A percentile compares a stretch with the other conserved stretches of the same genome.
Conservation (phyloP, 2,797 vertebrate species). For the Pipistrellus pipistrellus region DNA sequence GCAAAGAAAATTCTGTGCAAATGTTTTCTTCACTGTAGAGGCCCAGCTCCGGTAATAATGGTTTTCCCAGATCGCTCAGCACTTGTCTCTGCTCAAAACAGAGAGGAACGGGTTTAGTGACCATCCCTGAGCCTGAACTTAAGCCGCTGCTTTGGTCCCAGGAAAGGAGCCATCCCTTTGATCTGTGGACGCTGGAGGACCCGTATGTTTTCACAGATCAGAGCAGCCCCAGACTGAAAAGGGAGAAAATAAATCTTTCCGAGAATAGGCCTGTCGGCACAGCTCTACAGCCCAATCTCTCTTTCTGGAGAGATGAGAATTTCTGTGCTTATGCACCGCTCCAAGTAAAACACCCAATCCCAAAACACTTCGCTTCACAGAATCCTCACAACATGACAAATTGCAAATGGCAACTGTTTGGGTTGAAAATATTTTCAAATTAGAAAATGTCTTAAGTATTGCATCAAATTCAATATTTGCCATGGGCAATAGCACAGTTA, state of each 20-base stretch:
- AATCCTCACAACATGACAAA: conserved; percentile 20
- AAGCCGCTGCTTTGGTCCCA: conserved; percentile 1
- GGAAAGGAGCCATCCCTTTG: not conserved
- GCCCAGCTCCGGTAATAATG: not conserved
- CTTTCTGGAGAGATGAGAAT: not conserved
- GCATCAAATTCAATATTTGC: conserved; percentile 49
- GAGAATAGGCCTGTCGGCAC: not conserved
- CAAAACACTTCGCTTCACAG: conserved; percentile 3
- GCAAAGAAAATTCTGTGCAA: conserved; percentile 44
- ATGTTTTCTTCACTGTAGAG: not conserved
- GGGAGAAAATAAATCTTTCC: not conserved
- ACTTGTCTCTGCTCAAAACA: conserved; percentile 4
- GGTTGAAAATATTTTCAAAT: conserved; percentile 55
- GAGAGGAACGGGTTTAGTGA: not conserved
- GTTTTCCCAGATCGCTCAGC: not conserved
- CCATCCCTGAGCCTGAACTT: not conserved
- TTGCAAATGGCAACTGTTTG: conserved; percentile 39
- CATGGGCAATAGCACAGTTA: not conserved
- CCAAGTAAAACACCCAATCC: conserved; percentile 62
- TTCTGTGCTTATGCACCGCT: conserved; percentile 1
- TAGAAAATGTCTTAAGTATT: conserved; percentile 32
- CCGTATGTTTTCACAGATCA: not conserved
- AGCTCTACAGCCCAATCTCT: not conserved
- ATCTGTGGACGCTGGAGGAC: not conserved
- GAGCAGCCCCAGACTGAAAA: not conserved